Percentiles rank a stretch among this genome's conserved stretches.
Evolutionary conservation across 2,113 vertebrate genomes (phyloP).

Genomic region (Carettochelys insculpta): DNA sequence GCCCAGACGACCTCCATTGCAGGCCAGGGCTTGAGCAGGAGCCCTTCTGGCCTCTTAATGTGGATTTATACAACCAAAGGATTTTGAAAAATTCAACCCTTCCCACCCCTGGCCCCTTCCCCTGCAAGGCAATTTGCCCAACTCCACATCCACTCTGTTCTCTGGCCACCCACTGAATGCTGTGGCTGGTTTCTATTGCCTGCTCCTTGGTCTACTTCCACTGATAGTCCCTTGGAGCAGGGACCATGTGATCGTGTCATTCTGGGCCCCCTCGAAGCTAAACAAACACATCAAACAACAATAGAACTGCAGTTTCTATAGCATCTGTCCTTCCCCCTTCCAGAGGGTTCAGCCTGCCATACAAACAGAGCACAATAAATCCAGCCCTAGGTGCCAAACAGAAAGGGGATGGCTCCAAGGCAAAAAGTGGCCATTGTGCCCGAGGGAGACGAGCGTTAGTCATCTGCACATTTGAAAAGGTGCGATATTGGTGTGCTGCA

Average conservation of each 20-base stretch:
- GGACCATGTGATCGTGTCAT: background rate
- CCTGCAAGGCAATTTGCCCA: background rate
- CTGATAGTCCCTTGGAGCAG: background rate
- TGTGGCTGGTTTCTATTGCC: background rate
- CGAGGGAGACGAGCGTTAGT: background rate
- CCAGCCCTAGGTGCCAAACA: background rate
- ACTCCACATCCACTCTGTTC: background rate
- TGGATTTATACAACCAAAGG: background rate
- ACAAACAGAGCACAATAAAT: background rate
- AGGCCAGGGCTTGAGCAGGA: background rate
- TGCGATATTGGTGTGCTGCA: background rate
- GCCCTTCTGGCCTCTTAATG: background rate
- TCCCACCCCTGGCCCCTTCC: background rate
- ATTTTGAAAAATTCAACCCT: background rate
- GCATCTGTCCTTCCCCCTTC: background rate
- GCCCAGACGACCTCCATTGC: background rate
- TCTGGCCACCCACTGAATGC: background rate
- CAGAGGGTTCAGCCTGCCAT: background rate
- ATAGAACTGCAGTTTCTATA: background rate
- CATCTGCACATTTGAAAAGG: background rate
- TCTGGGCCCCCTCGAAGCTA: background rate
- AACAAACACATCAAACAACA: background rate
- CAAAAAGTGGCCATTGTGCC: background rate
- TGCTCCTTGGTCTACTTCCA: background rate
- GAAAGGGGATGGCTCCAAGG: background rate